Conservation (phyloP, 2,113 vertebrate genomes). For the Cyanoramphus novaezelandiae region DNA sequence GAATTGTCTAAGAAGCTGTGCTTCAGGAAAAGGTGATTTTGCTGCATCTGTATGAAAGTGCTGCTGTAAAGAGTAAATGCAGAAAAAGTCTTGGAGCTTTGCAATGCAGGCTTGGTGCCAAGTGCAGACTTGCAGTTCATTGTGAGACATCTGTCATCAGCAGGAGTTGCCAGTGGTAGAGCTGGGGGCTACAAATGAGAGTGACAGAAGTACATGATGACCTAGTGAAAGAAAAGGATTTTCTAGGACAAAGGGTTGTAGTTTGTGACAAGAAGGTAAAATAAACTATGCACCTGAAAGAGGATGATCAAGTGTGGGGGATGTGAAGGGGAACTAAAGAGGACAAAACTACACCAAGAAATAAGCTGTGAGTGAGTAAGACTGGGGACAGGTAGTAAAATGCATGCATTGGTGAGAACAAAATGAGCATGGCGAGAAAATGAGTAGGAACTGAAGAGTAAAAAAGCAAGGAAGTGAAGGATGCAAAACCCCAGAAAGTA, state of each 20-base stretch:
- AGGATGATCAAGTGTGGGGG: background rate
- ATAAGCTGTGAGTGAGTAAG: background rate
- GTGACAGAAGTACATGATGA: constrained; percentile 41
- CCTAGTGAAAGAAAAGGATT: constrained; percentile 46
- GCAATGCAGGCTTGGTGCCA: constrained; percentile 35
- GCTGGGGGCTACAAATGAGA: constrained; percentile 40
- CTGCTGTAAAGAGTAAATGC: constrained; percentile 24
- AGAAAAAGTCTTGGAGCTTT: constrained; percentile 18
- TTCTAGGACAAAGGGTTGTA: constrained; percentile 23
- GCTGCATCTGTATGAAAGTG: constrained; percentile 6
- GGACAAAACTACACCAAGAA: background rate
- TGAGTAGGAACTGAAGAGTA: background rate
- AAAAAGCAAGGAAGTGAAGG: background rate
- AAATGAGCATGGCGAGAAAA: background rate
- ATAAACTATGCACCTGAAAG: background rate
- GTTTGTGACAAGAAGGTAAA: background rate
- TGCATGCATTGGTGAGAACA: background rate
- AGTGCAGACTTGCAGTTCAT: constrained; percentile 43
- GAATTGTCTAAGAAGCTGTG: constrained; percentile 26
- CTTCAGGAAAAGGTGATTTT: constrained; percentile 46
- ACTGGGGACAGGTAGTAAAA: background rate
- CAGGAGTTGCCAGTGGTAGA: constrained; percentile 53
- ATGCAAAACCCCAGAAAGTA: background rate
- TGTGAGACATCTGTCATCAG: constrained; percentile 58
- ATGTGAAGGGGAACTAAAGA: background rate